A percentile compares a stretch with the other conserved stretches of the same genome.
phyloP scores from a whole-genome alignment of 1,140 invertebrate species.

The Globodera rostochiensis region DNA sequence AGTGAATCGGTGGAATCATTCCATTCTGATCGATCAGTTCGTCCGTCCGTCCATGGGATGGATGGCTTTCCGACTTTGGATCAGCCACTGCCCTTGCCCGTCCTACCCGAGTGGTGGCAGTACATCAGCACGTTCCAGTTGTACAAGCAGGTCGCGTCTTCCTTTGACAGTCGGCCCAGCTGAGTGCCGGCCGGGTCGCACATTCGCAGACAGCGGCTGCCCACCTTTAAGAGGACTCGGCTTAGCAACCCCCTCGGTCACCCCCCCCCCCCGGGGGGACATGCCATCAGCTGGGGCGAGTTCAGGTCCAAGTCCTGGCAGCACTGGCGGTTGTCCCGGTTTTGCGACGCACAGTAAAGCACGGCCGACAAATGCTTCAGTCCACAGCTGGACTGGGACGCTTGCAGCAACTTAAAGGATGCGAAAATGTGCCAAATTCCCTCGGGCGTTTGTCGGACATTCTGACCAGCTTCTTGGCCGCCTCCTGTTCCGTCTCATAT shows the following conservation, averaged over 20 bases:
- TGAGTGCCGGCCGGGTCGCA: conserved; percentile 53
- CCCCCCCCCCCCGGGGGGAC: conserved; percentile 19
- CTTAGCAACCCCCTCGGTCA: conserved; percentile 49
- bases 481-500: conserved; percentile 53
- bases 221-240: conserved; percentile 27
- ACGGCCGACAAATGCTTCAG: conserved; percentile 51
- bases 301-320: conserved; percentile 52
- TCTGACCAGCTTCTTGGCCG: conserved; percentile 52
- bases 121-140: conserved; percentile 60
- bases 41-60: no score
- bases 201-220: conserved; percentile 44
- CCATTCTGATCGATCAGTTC: background rate
- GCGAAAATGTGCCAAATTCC: background rate
- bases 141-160: conserved; percentile 53
- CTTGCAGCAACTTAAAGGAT: conserved; percentile 42
- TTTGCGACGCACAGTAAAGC: conserved; percentile 56
- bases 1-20: background rate
- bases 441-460: background rate
- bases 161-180: conserved; percentile 37
- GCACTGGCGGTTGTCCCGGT: conserved; percentile 55
- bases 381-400: conserved; percentile 49
- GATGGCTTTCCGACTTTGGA: background rate
- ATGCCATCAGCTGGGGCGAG: conserved; percentile 19
- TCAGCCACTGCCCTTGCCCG: conserved; percentile 21
- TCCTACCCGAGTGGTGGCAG: conserved; percentile 49